A percentile compares a stretch with the other conserved stretches of the same genome.
Conservation (phyloP, 2,113 vertebrate genomes). For the Microcebus lehilahytsara region DNA sequence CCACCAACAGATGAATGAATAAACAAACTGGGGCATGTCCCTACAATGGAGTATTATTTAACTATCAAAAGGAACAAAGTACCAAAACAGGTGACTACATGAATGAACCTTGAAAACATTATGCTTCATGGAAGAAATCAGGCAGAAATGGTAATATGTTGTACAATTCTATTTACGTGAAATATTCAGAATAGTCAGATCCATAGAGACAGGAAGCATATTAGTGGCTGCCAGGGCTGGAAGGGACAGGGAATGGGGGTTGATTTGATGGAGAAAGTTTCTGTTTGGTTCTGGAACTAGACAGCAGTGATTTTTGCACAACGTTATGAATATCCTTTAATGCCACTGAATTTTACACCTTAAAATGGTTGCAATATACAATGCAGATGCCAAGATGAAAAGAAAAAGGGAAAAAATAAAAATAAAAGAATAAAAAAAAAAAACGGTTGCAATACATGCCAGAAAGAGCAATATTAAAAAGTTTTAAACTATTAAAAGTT, state of each 20-base stretch:
- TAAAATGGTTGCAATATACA: background rate
- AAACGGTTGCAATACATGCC: background rate
- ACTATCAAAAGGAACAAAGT: background rate
- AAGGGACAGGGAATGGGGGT: too few relatives aligned
- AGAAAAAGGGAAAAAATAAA: too few relatives aligned
- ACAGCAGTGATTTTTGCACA: background rate
- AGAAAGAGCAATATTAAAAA: background rate
- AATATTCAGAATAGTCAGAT: background rate
- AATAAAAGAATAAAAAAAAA: too few relatives aligned
- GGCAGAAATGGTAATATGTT: background rate
- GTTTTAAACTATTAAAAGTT: background rate
- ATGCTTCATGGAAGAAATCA: background rate
- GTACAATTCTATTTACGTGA: background rate
- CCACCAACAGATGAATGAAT: background rate
- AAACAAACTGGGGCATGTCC: background rate
- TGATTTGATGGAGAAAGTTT: background rate
- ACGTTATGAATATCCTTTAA: background rate
- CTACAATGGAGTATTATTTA: background rate
- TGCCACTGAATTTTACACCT: background rate
- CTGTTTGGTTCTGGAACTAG: background rate
- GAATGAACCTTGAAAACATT: background rate
- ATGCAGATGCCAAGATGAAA: too few relatives aligned
- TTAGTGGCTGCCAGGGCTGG: background rate
- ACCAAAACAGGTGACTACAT: background rate
- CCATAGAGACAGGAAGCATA: background rate